Evolutionary conservation across 2,888 invertebrate species (phyloP).

Genomic region (Amaurobius ferox): DNA sequence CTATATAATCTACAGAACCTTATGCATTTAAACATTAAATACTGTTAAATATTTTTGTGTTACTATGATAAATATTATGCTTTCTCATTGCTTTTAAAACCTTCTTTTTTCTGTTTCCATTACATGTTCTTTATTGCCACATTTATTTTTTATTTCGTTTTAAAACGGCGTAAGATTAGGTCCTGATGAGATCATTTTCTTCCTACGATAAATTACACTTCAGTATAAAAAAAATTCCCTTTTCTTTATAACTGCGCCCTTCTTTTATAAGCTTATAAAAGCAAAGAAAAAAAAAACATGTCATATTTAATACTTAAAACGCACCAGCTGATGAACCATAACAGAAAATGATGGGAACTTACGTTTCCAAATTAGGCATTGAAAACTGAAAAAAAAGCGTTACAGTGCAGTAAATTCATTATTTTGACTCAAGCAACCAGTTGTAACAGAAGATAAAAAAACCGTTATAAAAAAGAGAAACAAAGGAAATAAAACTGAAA

Average conservation of each 20-base stretch:
- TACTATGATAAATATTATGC: no score
- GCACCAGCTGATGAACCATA: neutral
- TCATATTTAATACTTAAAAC: neutral
- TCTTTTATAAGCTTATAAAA: neutral
- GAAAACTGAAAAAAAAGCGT: constrained; percentile 30
- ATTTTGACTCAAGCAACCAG: constrained; percentile 56
- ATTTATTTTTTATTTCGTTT: no score
- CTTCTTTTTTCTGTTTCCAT: no score
- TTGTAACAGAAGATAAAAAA: constrained; percentile 49
- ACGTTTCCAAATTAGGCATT: constrained; percentile 61
- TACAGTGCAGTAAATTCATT: constrained; percentile 59
- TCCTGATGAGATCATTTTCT: neutral
- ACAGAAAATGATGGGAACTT: constrained; percentile 24
- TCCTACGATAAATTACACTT: neutral
- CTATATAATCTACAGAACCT: no score
- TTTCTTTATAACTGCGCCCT: neutral
- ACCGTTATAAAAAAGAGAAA: constrained; percentile 16
- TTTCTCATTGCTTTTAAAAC: no score
- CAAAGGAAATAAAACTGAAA: constrained; percentile 30
- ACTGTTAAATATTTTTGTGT: no score
- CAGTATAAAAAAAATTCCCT: neutral
- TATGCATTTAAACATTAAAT: no score
- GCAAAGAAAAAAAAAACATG: neutral
- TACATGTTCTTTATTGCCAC: no score
- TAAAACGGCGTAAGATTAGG: neutral